Evolutionary conservation across 2,888 invertebrate species (phyloP), one percentile per base, ranked within the genome.

Genomic region (Trachelus stipa): DNA sequence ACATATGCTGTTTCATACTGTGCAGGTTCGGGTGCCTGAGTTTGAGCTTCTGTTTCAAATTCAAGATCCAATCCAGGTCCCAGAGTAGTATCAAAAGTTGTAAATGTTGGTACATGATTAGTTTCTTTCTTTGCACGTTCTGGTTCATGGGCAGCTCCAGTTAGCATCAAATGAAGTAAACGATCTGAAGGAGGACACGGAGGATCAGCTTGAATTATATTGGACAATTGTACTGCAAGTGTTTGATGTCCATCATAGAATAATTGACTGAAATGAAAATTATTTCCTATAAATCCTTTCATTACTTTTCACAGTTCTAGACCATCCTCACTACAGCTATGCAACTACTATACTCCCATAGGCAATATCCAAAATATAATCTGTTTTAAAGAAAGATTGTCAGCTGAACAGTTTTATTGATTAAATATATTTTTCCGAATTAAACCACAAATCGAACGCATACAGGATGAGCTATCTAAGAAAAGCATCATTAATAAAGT

Each of bases 1-100:
- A 99, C 98, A 89, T 99, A 99, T 0, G 99, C 99, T 0, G 99
- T 99, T 92, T 99, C 99, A 90, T 99, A 99, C 12, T 98, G 95
- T 0, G 98, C 98, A 1, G 99, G 99, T 90, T 99, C 99, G 0
- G 99, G 98, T 0, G 99, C 98, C 30, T 97, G 94, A 0, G 97
- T 95, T 11, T 96, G 96, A 0, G 98, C 97, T 91, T 99, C 99
- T 76, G 98, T 98, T 91, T 99, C 99, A 92, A 96, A 99, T 91
- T 99, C 99, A 81, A 99, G 92, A 92, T 99, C 99, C 93, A 91
- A 87, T 75, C 98, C 98, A 86, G 95, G 95, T 88, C 91, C 96
- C 91, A 93, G 93, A 88, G 90, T 94, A 92, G 92, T 96, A 91
- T 88, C 95, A 87, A 87, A 95, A 86, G 93, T 95, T 90, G 91